A percentile compares a stretch with the other conserved stretches of the same genome.
Evolutionary conservation across 2,888 invertebrate genomes (phyloP).

Genomic region (Cheilosia pagana): DNA sequence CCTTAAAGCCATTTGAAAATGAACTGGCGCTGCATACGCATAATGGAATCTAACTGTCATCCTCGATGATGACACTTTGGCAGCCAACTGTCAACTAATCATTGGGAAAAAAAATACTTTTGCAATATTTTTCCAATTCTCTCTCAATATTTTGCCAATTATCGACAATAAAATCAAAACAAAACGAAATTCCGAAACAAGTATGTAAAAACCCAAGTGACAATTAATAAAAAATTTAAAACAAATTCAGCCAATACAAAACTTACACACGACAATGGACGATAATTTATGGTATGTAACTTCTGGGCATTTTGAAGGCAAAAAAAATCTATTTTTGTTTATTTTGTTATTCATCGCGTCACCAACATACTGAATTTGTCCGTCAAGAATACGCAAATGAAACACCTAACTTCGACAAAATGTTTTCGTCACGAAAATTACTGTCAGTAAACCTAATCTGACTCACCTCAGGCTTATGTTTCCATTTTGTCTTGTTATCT

Average conservation of each 20-base stretch:
- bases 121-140: constrained; percentile 36
- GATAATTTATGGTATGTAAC: constrained; percentile 81
- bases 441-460: neutral
- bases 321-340: constrained; percentile 43
- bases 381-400: neutral
- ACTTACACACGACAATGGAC: constrained; percentile 78
- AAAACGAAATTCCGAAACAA: constrained; percentile 45
- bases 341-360: constrained; percentile 9
- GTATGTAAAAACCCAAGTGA: constrained; percentile 61
- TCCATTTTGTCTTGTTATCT: neutral
- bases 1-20: neutral
- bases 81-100: constrained; percentile 57
- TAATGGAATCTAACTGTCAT: constrained; percentile 19
- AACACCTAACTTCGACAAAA: neutral
- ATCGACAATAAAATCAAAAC: constrained; percentile 30
- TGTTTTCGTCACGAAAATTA: neutral
- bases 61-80: constrained; percentile 65
- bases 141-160: constrained; percentile 57
- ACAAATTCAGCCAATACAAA: constrained; percentile 26
- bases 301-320: neutral
- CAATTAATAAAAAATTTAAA: constrained; percentile 10
- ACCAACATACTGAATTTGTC: neutral
- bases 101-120: constrained; percentile 41
- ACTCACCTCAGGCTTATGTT: constrained; percentile 30
- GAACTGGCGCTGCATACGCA: constrained; percentile 14